Conservation (phyloP, 2,888 invertebrate species). For the Lochmaea crataegi region DNA sequence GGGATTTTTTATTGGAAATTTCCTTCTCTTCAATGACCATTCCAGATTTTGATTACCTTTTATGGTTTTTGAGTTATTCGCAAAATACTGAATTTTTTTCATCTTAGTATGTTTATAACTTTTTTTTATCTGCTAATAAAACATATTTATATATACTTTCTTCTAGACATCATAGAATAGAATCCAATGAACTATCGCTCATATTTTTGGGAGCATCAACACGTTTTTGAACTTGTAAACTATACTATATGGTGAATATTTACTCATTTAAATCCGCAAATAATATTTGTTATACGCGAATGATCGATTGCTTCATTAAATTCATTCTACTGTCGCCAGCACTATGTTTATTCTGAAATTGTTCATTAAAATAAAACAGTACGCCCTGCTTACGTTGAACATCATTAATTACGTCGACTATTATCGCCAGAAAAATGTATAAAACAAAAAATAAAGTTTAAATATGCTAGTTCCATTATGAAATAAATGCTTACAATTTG, state of each 20-base stretch:
- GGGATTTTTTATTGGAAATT: too few species aligned
- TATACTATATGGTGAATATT: background rate
- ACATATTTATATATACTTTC: too few species aligned
- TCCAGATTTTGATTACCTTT: too few species aligned
- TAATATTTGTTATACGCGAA: conserved; percentile 12
- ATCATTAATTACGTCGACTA: background rate
- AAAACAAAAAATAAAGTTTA: background rate
- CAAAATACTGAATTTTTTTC: too few species aligned
- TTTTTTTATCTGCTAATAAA: too few species aligned
- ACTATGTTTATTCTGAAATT: background rate
- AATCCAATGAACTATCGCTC: background rate
- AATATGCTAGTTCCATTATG: background rate
- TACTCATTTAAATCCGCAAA: conserved; percentile 8
- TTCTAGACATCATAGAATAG: too few species aligned
- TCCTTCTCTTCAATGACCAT: too few species aligned
- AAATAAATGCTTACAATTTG: background rate
- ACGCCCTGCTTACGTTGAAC: background rate
- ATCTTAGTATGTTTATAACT: too few species aligned
- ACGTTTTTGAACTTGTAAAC: too few species aligned
- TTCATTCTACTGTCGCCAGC: background rate
- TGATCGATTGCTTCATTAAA: conserved; percentile 14
- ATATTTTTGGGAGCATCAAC: background rate
- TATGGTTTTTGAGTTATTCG: too few species aligned
- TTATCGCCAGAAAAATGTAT: background rate
- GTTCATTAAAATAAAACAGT: background rate